These are phyloP conservation scores for Thysanoteuthis rhombus DNA, from an alignment of 2,888 invertebrate species.

Conservation along the genomic window DNA sequence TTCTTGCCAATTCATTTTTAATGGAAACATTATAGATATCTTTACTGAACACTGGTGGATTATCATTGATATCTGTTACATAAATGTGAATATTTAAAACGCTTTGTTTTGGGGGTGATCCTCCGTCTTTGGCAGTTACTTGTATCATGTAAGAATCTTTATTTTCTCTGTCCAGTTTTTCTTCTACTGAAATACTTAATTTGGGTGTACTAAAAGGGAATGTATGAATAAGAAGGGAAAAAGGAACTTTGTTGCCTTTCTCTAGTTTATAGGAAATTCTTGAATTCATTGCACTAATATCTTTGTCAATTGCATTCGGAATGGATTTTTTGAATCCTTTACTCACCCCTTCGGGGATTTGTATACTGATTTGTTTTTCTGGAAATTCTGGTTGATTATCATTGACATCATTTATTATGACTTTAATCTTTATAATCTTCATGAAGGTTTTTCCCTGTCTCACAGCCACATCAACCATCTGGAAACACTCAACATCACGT, in stretches of 20 bases:
- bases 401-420: neutral
- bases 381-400: neutral
- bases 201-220: neutral
- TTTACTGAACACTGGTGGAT: neutral
- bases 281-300: neutral
- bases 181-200: neutral
- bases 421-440: neutral
- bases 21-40: neutral
- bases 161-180: neutral
- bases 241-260: neutral
- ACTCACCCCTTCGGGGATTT: neutral
- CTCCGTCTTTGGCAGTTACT: neutral
- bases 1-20: constrained; percentile 35
- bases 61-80: neutral
- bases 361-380: neutral
- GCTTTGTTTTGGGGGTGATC: neutral
- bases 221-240: neutral
- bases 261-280: neutral
- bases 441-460: neutral
- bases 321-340: neutral
- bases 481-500: neutral
- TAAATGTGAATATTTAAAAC: neutral
- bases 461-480: neutral
- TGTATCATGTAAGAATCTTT: neutral
- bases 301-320: neutral